These are phyloP conservation scores for Halictus quadricinctus DNA, from an alignment of 2,888 invertebrate species.

Conservation along the genomic window DNA sequence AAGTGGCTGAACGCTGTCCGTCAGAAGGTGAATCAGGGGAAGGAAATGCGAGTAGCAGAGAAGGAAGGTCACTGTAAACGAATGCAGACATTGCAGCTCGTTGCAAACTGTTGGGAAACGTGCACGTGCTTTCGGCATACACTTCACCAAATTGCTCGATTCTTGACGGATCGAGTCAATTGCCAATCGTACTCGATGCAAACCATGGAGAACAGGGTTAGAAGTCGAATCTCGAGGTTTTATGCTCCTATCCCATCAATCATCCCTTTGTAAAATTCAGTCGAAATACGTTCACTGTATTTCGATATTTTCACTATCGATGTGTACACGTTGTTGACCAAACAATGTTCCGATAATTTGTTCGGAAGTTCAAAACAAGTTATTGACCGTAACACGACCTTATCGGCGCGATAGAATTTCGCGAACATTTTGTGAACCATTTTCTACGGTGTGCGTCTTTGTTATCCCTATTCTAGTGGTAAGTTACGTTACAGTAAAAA, in stretches of 20 bases:
- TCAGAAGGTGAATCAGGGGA: not conserved
- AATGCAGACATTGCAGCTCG: constrained; percentile 15
- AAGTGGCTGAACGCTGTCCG: not conserved
- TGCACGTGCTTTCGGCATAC: constrained; percentile 13
- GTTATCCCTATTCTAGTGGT: too few species aligned
- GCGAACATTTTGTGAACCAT: too few species aligned
- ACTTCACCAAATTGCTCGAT: constrained; percentile 26
- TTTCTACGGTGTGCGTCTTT: too few species aligned
- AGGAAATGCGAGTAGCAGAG: not conserved
- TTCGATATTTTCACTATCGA: not conserved
- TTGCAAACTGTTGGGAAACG: constrained; percentile 11
- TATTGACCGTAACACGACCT: not conserved
- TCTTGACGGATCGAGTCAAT: constrained; percentile 21
- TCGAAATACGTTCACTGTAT: not conserved
- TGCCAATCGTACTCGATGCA: constrained; percentile 17
- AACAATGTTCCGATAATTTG: constrained; percentile 20
- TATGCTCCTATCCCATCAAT: constrained; percentile 4
- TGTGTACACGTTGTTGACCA: not conserved
- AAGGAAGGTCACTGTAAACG: constrained; percentile 24
- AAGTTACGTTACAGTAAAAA: too few species aligned
- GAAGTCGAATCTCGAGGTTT: constrained; percentile 9
- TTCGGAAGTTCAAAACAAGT: not conserved
- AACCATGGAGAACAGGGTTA: constrained; percentile 1
- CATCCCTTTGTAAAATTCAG: not conserved
- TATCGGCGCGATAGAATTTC: too few species aligned